phyloP scores from a whole-genome alignment of 2,113 vertebrate species.

The Lethenteron reissneri region DNA sequence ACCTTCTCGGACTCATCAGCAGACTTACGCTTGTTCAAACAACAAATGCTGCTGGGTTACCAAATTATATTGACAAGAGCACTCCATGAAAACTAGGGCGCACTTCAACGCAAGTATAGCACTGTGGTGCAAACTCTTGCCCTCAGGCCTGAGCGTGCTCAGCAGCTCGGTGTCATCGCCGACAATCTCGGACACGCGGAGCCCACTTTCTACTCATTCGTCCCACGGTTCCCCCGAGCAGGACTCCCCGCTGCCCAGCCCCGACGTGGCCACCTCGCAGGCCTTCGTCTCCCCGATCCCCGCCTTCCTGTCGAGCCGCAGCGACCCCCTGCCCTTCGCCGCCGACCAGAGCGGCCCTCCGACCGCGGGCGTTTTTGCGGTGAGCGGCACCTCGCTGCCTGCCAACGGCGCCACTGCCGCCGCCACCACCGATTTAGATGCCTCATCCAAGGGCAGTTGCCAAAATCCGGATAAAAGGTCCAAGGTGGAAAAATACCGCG shows the following conservation, averaged over 20 bases:
- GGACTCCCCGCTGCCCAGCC: conserved; percentile 23
- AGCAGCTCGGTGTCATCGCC: conserved; percentile 46
- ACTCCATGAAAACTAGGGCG: no score
- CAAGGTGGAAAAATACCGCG: no score
- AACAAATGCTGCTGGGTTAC: no score
- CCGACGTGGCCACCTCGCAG: conserved; percentile 9
- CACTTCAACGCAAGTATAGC: no score
- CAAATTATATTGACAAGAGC: no score
- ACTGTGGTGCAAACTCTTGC: no score
- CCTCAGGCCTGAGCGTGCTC: conserved; percentile 31
- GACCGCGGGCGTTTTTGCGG: background rate
- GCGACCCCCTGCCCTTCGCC: background rate
- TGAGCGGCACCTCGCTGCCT: background rate
- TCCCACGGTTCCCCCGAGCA: conserved; percentile 33
- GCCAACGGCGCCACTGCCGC: background rate
- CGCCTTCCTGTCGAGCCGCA: no score
- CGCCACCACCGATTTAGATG: background rate
- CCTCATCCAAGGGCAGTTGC: no score
- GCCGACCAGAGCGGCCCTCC: background rate
- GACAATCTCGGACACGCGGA: conserved; percentile 24
- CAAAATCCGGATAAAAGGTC: no score
- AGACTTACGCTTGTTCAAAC: no score
- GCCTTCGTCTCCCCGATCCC: no score
- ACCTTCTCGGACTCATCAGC: no score
- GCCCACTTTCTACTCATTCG: conserved; percentile 43